These are phyloP conservation scores for Zeus faber DNA, from an alignment of 2,113 vertebrate species.

Conservation along the genomic window DNA sequence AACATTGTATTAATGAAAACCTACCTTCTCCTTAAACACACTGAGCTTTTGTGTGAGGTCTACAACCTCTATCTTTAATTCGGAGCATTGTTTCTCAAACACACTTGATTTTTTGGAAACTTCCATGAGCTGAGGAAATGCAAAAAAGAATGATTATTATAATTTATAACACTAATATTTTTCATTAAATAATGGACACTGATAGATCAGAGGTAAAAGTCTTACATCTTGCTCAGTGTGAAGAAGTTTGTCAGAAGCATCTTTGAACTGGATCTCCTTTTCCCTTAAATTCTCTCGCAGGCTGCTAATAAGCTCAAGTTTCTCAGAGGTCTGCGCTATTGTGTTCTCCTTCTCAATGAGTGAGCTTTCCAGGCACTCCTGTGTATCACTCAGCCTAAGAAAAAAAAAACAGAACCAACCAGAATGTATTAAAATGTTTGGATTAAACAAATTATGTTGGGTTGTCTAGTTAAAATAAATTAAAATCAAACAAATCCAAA, in stretches of 20 bases:
- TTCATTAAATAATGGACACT: no score
- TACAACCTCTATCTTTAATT: constrained; percentile 73
- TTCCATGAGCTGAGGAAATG: constrained; percentile 73
- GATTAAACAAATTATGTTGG: not conserved
- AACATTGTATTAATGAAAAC: no score
- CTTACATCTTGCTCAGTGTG: constrained; percentile 78
- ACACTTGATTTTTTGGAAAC: constrained; percentile 67
- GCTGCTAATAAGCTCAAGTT: constrained; percentile 74
- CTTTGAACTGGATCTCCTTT: constrained; percentile 74
- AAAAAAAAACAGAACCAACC: constrained; percentile 11
- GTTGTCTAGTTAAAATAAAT: no score
- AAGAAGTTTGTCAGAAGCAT: constrained; percentile 75
- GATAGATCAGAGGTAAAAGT: no score
- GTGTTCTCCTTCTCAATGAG: constrained; percentile 86
- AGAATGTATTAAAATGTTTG: not conserved
- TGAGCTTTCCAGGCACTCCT: constrained; percentile 81
- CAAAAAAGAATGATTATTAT: not conserved
- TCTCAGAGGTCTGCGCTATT: constrained; percentile 70
- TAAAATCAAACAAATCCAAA: no score
- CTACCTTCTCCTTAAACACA: constrained; percentile 83
- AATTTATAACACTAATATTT: no score
- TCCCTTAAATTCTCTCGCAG: constrained; percentile 72
- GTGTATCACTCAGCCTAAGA: constrained; percentile 78
- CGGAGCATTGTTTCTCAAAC: constrained; percentile 74
- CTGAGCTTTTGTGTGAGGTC: constrained; percentile 79